phyloP scores from a whole-genome alignment of 2,888 invertebrate genomes.

The Sinentomon sp. region DNA sequence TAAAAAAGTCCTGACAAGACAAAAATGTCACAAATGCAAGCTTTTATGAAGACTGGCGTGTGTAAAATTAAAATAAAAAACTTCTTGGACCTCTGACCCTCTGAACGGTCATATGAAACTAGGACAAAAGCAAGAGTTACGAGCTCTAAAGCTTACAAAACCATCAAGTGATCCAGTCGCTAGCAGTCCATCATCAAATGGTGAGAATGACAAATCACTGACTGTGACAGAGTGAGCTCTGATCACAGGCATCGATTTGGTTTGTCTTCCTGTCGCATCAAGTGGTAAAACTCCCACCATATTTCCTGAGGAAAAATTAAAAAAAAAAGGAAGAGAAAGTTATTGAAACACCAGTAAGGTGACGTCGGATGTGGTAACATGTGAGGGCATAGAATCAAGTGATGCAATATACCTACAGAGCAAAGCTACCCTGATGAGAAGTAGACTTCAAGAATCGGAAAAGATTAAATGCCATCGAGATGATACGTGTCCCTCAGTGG shows the following conservation, averaged over 20 bases:
- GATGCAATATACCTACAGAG: no score
- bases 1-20: background rate
- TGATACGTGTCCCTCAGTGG: no score
- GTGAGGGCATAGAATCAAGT: no score
- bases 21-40: background rate
- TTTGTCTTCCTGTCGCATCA: slow-evolving; percentile 64
- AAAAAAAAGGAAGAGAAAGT: background rate
- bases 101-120: no score
- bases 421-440: no score
- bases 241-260: slow-evolving; percentile 58
- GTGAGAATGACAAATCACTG: slow-evolving; percentile 82
- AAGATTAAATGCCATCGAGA: no score
- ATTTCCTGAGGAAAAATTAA: slow-evolving; percentile 29
- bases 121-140: no score
- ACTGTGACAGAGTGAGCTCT: slow-evolving; percentile 71
- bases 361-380: no score
- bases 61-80: no score
- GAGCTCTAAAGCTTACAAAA: slow-evolving; percentile 11
- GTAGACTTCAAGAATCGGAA: no score
- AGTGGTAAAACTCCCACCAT: slow-evolving; percentile 67
- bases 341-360: background rate
- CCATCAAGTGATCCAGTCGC: slow-evolving; percentile 39
- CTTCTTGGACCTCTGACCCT: no score
- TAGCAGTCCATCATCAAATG: slow-evolving; percentile 73
- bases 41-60: no score